Evolutionary conservation across 2,888 invertebrate species (phyloP).

Genomic region (Aelia acuminata): DNA sequence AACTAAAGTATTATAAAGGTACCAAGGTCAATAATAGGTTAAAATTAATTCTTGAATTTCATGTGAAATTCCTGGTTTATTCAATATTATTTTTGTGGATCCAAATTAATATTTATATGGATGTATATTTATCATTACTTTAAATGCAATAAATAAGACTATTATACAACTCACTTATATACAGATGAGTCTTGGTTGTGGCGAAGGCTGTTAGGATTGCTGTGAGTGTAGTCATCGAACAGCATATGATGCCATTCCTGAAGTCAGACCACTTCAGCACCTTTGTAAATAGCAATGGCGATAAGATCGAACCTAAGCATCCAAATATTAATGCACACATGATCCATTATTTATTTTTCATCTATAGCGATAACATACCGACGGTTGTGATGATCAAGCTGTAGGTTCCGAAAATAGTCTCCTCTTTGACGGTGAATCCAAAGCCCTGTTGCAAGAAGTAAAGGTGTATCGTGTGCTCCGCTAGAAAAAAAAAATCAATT

Average conservation of each 20-base stretch:
- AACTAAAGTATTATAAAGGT: too few species aligned
- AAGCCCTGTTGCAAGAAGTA: constrained; percentile 31
- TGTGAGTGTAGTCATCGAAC: not conserved
- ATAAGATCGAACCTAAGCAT: not conserved
- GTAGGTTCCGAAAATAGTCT: not conserved
- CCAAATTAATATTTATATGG: too few species aligned
- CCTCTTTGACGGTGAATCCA: not conserved
- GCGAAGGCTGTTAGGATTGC: not conserved
- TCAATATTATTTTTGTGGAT: too few species aligned
- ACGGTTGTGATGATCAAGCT: not conserved
- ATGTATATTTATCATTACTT: too few species aligned
- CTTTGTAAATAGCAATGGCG: not conserved
- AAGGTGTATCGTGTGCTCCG: not conserved
- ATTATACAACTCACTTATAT: not conserved
- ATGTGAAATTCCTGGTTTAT: too few species aligned
- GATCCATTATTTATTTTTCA: not conserved
- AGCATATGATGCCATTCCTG: not conserved
- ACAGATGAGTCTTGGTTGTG: not conserved
- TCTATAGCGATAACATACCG: not conserved
- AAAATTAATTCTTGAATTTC: too few species aligned
- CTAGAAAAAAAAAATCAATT: not conserved
- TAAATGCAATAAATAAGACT: too few species aligned
- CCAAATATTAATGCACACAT: too few species aligned
- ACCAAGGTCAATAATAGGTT: too few species aligned
- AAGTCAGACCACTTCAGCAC: constrained; percentile 9